Evolutionary conservation across 2,113 vertebrate species (phyloP), one percentile per base, ranked within the genome.

Genomic region (Nycticryphes semicollaris): DNA sequence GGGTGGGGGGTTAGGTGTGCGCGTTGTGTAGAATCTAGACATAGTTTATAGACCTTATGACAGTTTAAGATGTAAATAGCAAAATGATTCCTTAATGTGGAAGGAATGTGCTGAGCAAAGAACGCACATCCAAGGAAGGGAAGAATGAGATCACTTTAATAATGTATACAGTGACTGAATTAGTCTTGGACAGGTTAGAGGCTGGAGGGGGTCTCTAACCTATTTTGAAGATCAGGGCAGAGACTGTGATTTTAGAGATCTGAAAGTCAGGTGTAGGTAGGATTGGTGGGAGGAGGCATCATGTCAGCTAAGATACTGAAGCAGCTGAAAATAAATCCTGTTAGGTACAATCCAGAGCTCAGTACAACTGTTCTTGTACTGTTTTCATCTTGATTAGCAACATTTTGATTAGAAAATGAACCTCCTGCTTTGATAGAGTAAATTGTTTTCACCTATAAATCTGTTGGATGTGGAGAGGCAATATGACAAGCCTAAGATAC

Each of bases 61-160:
- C 43, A 85, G 47, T 27, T 59, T 24, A 51, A 86, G 79, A 67
- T 60, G 53, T 81, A 75, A 91, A 79, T 30, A 85, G 66, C 70
- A 89, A 54, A 73, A 62, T 30, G 45, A 74, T 84, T 94, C 74
- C 69, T 82, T 75, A 76, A 82, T 23, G n/a, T 89, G 82, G 92
- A 94, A 95, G 70, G 90, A 93, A 94, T 93, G 77, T 89, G 78
- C 87, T 87, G 87, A 96, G 74, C 77, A 87, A 96, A 72, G 81
- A 84, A 91, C 0, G 1, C 0, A 0, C 69, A 72, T 60, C 41
- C 56, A 72, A 82, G 90, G 69, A 84, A 84, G 56, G 51, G 81
- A 81, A 84, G 74, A 78, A n/a, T 60, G 43, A 89, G 66, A 91
- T 85, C 81, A 82, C 43, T 63, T 39, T 23, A 84, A 43, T 7